Evolutionary conservation across 2,888 invertebrate species (phyloP).

Genomic region (Opisthograptis luteolata): DNA sequence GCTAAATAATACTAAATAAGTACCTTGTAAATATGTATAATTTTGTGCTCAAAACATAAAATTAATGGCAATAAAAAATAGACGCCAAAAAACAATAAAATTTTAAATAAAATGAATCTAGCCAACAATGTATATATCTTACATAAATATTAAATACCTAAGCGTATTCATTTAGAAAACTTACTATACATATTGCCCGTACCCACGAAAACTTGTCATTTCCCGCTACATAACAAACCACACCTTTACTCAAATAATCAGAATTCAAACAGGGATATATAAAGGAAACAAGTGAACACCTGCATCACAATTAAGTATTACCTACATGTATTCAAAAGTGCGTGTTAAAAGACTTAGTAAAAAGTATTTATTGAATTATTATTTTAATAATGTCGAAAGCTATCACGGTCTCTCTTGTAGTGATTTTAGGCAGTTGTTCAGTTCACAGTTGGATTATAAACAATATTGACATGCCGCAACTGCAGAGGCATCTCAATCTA

Average conservation of each 20-base stretch:
- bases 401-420: neutral
- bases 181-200: too few species aligned
- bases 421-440: conserved; percentile 13
- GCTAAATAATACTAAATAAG: too few species aligned
- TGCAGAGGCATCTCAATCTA: neutral
- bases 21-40: too few species aligned
- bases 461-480: conserved; percentile 27
- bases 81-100: too few species aligned
- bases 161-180: too few species aligned
- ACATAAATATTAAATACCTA: too few species aligned
- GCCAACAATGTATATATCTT: too few species aligned
- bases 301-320: conserved; percentile 21
- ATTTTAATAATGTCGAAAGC: conserved; percentile 10
- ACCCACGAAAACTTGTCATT: too few species aligned
- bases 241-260: conserved; percentile 34
- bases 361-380: conserved; percentile 7
- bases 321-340: too few species aligned
- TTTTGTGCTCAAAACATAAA: too few species aligned
- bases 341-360: neutral
- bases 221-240: conserved; percentile 11
- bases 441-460: conserved; percentile 39
- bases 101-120: too few species aligned
- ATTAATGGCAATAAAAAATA: too few species aligned
- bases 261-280: conserved; percentile 38
- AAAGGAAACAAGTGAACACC: conserved; percentile 29